Base-by-base conservation (phyloP, 2,797 vertebrate genomes). In the Lacerta bilineata region DNA sequence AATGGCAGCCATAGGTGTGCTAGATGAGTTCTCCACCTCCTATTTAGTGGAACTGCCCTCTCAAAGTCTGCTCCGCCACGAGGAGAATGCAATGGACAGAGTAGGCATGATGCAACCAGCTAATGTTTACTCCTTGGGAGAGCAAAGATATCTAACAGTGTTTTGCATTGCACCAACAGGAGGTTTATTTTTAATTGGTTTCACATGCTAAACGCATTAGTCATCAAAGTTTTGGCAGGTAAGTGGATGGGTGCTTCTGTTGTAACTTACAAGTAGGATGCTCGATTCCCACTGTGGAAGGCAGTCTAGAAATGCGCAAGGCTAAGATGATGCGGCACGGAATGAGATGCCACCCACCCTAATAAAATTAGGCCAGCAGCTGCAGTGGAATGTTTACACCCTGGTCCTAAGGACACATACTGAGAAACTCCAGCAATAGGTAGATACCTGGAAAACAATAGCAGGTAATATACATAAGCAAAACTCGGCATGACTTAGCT, bases 191-290 rank as follows among this genome's bases (percentile, higher is more conserved):
- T 97, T 87, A 97, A 97, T 87, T 96, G 93, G 92, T 93, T 93
- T 39, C 97, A 97, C 91, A 55, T 91, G 84, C 69, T 96, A 69
- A 97, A 95, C 87, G 96, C 90, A 85, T 8, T 96, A 1, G 92
- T 85, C 25, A 95, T 96, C 79, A 97, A 97, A 92, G 87, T 72
- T 72, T 90, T 98, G n/a, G 93, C 96, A 91, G 96, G 97, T 98
- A 95, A 92, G 84, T 83, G 43, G 74, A n/a, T 61, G 78, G 66
- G 33, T 68, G n/a, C 87, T 91, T 87, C 84, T 81, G 33, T 85
- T 75, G 6, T n/a, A n/a, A 68, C 61, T 76, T 89, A 55, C 33
- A 81, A 68, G 43, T 9, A 8, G 59, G 29, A 50, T 89, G 59
- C 77, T 81, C 2, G 13, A 33, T 72, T 88, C 59, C 41, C 43